phyloP scores from a whole-genome alignment of 2,797 vertebrate species.

The Bradypodion ventrale region DNA sequence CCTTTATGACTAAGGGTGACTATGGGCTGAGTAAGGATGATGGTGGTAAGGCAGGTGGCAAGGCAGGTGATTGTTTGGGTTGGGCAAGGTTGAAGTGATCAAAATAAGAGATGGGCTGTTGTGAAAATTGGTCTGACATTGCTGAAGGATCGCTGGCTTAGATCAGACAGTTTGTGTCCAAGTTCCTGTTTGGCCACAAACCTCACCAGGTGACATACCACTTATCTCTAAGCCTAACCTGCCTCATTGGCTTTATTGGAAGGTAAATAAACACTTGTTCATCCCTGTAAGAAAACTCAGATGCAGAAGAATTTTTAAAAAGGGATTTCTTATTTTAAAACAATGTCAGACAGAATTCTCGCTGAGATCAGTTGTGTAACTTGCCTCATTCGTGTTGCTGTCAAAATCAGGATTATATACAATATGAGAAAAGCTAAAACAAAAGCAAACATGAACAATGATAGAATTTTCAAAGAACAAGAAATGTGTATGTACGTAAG shows the following conservation, averaged over 20 bases:
- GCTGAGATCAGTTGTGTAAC: neutral
- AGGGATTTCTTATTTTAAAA: neutral
- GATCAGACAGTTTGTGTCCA: neutral
- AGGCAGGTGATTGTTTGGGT: neutral
- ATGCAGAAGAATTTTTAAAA: neutral
- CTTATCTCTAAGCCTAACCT: neutral
- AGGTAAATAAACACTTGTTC: neutral
- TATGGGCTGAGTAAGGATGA: constrained; percentile 15
- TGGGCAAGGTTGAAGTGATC: neutral
- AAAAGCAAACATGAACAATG: neutral
- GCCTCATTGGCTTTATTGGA: neutral
- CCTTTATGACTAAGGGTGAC: constrained; percentile 30
- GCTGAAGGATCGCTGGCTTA: neutral
- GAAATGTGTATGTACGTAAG: neutral
- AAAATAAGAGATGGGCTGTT: neutral
- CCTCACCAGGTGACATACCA: neutral
- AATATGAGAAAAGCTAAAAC: neutral
- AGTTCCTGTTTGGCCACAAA: neutral
- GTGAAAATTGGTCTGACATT: neutral
- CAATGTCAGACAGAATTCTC: neutral
- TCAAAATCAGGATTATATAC: neutral
- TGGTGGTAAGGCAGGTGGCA: neutral
- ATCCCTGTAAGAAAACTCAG: neutral
- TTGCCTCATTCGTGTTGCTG: neutral
- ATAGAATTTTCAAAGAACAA: no score